phyloP scores from a whole-genome alignment of 2,113 vertebrate genomes.

The Sitta europaea region DNA sequence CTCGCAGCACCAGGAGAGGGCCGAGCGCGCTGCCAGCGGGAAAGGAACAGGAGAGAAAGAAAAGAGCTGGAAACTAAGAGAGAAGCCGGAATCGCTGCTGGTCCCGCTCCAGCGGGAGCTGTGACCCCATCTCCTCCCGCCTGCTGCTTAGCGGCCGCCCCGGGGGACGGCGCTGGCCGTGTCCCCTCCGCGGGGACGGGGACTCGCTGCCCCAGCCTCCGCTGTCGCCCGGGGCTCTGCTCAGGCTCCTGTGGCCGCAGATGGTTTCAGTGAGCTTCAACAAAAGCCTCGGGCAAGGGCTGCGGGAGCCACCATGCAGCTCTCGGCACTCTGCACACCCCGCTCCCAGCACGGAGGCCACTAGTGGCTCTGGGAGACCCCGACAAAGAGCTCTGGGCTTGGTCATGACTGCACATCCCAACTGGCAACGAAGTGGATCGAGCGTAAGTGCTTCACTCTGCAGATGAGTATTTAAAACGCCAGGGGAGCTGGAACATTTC shows the following conservation, averaged over 20 bases:
- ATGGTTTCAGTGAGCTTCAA: not conserved
- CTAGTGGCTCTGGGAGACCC: not conserved
- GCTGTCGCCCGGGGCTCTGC: not conserved
- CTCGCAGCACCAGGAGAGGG: not conserved
- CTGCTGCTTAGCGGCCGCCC: not conserved
- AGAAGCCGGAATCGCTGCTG: conserved; percentile 42
- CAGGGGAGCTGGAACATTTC: not conserved
- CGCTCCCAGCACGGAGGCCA: not conserved
- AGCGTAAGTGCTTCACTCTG: not conserved
- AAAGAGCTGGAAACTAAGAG: not conserved
- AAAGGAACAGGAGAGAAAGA: not conserved
- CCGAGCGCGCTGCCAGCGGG: conserved; percentile 1
- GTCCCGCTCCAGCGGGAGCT: not conserved
- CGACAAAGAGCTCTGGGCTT: fast-evolving
- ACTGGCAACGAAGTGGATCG: fast-evolving
- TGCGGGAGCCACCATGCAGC: not conserved
- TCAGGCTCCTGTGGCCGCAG: not conserved
- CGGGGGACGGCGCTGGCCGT: not conserved
- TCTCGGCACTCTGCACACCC: not conserved
- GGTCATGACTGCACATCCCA: fast-evolving
- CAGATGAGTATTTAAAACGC: not conserved
- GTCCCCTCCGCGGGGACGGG: not conserved
- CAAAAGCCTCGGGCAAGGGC: not conserved
- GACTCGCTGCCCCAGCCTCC: not conserved
- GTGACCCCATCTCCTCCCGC: not conserved